phyloP scores from a whole-genome alignment of 2,113 vertebrate genomes.

The Hippoglossus stenolepis region DNA sequence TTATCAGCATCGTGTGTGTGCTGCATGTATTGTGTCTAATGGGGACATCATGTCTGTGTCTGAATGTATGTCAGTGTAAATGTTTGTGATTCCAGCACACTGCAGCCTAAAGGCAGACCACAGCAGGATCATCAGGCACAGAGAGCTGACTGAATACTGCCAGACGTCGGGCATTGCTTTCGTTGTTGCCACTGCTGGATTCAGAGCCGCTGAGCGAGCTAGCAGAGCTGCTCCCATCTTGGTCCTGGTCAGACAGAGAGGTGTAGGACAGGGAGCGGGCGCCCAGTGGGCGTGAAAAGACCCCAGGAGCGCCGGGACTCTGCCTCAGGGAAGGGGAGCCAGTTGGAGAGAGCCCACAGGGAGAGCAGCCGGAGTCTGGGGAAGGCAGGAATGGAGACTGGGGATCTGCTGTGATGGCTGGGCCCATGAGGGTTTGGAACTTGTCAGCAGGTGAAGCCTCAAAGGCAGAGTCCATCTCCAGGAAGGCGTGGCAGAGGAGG shows the following conservation, averaged over 20 bases:
- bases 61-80: neutral
- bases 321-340: constrained; percentile 68
- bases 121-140: constrained; percentile 78
- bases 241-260: constrained; percentile 89
- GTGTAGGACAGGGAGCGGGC: constrained; percentile 85
- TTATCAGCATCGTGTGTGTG: constrained; percentile 1
- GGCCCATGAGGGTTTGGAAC: constrained; percentile 41
- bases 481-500: constrained; percentile 76
- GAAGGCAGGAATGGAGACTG: constrained; percentile 80
- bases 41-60: neutral
- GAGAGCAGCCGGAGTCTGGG: constrained; percentile 82
- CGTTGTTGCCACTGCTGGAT: constrained; percentile 79
- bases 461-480: constrained; percentile 72
- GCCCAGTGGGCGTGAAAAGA: constrained; percentile 43
- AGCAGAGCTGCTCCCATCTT: constrained; percentile 81
- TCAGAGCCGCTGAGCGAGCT: constrained; percentile 88
- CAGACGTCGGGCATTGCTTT: constrained; percentile 78
- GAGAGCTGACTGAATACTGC: constrained; percentile 93
- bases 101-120: constrained; percentile 65
- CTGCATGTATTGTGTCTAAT: neutral
- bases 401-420: constrained; percentile 46
- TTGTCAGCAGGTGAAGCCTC: constrained; percentile 67
- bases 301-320: constrained; percentile 40
- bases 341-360: constrained; percentile 65
- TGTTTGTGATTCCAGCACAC: constrained; percentile 1